phyloP scores from a whole-genome alignment of 2,113 vertebrate genomes.

The Carassius auratus region DNA sequence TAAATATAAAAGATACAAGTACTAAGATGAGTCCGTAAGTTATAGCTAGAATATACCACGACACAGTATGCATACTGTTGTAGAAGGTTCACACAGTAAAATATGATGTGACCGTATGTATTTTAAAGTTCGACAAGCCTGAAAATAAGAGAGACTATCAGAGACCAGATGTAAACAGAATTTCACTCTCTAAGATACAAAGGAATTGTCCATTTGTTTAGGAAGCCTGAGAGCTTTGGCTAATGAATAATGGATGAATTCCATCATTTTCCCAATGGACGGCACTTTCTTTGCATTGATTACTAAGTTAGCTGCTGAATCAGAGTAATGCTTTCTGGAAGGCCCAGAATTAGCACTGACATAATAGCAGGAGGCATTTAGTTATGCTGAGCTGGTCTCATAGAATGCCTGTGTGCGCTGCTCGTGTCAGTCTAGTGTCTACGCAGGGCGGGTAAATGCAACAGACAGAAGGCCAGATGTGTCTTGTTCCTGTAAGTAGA shows the following conservation, averaged over 20 bases:
- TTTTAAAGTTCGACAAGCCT: not conserved
- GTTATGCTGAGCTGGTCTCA: conserved; percentile 13
- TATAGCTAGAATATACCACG: not conserved
- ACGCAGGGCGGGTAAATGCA: not conserved
- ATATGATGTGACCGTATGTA: not conserved
- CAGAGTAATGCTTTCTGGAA: conserved; percentile 2
- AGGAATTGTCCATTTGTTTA: not conserved
- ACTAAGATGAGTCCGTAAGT: not conserved
- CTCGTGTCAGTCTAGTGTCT: not conserved
- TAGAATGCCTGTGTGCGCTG: not conserved
- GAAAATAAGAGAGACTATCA: not conserved
- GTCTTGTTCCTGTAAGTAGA: not conserved
- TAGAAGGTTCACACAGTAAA: not conserved
- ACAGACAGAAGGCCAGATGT: not conserved
- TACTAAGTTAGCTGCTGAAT: not conserved
- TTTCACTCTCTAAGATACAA: not conserved
- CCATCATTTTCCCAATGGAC: conserved; percentile 6
- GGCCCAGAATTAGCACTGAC: not conserved
- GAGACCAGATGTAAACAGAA: not conserved
- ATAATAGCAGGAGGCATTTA: not conserved
- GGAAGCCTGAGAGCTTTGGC: not conserved
- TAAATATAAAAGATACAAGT: not conserved
- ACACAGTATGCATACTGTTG: not conserved
- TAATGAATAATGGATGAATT: conserved; percentile 13
- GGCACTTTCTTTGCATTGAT: conserved; percentile 23